Evolutionary conservation across 1,140 invertebrate species (phyloP).

Genomic region (Zophobas morio): DNA sequence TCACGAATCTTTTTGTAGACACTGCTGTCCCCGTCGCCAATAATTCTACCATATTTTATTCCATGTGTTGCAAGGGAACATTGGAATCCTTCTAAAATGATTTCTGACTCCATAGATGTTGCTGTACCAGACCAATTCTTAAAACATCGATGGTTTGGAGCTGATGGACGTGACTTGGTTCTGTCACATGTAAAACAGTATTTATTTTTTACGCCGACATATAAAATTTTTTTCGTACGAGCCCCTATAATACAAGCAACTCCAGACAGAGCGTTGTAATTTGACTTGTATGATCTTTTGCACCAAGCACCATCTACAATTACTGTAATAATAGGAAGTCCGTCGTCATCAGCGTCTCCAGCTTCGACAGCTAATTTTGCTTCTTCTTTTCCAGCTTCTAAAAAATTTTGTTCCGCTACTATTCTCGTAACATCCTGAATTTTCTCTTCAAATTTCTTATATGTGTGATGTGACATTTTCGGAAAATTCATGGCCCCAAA

Average conservation of each 20-base stretch:
- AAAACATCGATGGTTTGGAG: conserved; percentile 49
- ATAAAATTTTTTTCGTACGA: conserved; percentile 31
- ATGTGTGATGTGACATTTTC: too few relatives aligned
- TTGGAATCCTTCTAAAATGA: conserved; percentile 65
- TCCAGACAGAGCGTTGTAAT: conserved; percentile 60
- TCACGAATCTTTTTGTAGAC: not conserved
- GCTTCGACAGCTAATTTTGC: conserved; percentile 14
- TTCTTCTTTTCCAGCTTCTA: too few relatives aligned
- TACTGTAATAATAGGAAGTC: conserved; percentile 60
- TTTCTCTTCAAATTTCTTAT: too few relatives aligned
- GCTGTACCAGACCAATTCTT: conserved; percentile 60
- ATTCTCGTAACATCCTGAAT: too few relatives aligned
- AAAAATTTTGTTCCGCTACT: too few relatives aligned
- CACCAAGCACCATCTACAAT: conserved; percentile 61
- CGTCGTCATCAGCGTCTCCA: conserved; percentile 60
- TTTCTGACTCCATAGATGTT: conserved; percentile 44
- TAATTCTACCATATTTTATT: conserved; percentile 62
- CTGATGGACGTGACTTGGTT: conserved; percentile 8
- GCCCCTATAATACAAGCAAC: conserved; percentile 56
- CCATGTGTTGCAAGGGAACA: conserved; percentile 60
- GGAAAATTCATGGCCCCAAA: too few relatives aligned
- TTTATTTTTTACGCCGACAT: too few relatives aligned
- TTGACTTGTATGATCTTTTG: conserved; percentile 60
- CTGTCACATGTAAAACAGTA: conserved; percentile 52
- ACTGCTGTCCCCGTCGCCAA: conserved; percentile 50